These are phyloP conservation scores for Dusona sp. DNA, from an alignment of 2,888 invertebrate genomes.

Conservation along the genomic window DNA sequence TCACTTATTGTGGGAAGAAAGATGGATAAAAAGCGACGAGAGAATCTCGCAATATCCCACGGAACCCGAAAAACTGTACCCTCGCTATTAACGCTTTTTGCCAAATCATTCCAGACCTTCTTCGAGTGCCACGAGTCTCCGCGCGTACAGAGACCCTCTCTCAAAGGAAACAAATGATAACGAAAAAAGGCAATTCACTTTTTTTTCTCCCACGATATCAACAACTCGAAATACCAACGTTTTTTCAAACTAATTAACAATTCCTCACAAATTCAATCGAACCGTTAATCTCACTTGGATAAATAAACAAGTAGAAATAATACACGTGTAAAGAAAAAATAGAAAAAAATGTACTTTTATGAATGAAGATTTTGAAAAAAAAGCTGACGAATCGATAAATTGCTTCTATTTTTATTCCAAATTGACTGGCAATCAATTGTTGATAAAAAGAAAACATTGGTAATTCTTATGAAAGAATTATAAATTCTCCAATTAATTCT, in stretches of 20 bases:
- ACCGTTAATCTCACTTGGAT: neutral
- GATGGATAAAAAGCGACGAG: neutral
- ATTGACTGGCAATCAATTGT: neutral
- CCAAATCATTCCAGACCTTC: constrained; percentile 23
- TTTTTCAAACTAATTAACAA: neutral
- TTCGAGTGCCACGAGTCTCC: constrained; percentile 45
- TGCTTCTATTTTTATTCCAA: neutral
- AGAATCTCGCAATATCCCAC: constrained; percentile 39
- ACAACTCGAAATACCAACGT: neutral
- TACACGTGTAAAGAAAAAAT: too few species aligned
- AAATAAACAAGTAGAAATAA: too few species aligned
- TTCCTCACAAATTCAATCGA: neutral
- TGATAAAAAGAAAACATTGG: neutral
- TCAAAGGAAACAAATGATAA: neutral
- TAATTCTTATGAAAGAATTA: neutral
- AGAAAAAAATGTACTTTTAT: too few species aligned
- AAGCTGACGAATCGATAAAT: too few species aligned
- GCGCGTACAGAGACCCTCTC: neutral
- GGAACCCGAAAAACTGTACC: constrained; percentile 54
- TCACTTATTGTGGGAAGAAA: neutral
- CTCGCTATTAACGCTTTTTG: constrained; percentile 58
- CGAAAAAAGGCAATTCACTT: neutral
- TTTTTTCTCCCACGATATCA: neutral
- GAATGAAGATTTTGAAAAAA: neutral
- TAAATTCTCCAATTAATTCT: neutral